A percentile compares a stretch with the other conserved stretches of the same genome.
Conservation (phyloP, 2,888 invertebrate genomes). For the Ceriagrion tenellum region DNA sequence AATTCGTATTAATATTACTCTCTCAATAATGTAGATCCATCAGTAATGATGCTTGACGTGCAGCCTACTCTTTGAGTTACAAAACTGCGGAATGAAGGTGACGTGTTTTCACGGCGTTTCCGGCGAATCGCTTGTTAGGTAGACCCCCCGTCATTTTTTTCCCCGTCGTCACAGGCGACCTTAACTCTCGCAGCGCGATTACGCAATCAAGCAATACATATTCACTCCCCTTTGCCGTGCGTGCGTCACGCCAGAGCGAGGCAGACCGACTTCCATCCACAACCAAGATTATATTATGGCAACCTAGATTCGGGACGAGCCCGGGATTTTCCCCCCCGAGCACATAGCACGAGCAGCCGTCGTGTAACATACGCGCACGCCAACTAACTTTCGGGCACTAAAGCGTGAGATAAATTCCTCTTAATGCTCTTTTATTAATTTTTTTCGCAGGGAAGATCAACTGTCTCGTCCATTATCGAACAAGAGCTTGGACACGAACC, state of each 20-base stretch:
- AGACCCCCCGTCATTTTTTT: not conserved
- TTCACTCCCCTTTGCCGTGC: constrained; percentile 16
- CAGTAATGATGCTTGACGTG: too few species aligned
- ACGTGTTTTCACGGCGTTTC: not conserved
- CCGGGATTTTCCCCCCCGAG: not conserved
- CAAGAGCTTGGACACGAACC: too few species aligned
- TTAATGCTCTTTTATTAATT: too few species aligned
- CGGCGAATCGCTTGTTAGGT: not conserved
- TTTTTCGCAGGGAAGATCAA: too few species aligned
- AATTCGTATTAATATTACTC: too few species aligned
- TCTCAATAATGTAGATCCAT: too few species aligned
- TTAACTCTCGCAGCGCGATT: not conserved
- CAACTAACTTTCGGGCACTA: too few species aligned
- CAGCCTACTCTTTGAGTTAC: not conserved
- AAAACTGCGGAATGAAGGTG: not conserved
- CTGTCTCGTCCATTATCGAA: too few species aligned
- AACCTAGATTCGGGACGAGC: not conserved
- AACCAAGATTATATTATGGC: not conserved
- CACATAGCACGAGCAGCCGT: not conserved
- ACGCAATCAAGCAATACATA: not conserved
- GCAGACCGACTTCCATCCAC: not conserved
- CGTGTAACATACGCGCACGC: too few species aligned
- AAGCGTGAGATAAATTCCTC: too few species aligned
- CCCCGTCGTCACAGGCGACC: not conserved
- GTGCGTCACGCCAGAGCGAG: constrained; percentile 1